These are phyloP conservation scores for Zootoca vivipara DNA, from an alignment of 2,113 vertebrate genomes.

Conservation along the genomic window DNA sequence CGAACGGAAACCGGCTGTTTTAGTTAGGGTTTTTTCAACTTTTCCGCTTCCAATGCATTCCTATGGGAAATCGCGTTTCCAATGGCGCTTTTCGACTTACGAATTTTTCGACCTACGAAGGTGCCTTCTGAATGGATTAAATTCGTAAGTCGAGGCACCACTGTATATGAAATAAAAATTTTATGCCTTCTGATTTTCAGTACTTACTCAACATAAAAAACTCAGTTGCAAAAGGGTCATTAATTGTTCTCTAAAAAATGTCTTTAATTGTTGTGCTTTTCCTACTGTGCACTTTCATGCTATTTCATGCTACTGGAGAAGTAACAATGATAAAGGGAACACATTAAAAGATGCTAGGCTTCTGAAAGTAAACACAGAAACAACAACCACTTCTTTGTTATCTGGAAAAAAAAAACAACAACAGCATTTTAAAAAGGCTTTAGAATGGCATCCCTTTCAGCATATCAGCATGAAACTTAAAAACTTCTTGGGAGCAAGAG, in stretches of 20 bases:
- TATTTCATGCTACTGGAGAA: background rate
- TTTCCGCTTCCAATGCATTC: too few relatives aligned
- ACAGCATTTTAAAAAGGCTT: background rate
- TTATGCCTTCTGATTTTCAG: background rate
- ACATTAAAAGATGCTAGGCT: background rate
- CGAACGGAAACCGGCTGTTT: too few relatives aligned
- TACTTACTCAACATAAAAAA: background rate
- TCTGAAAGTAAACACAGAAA: background rate
- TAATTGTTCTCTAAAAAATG: background rate
- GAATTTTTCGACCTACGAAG: too few relatives aligned
- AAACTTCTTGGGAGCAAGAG: background rate
- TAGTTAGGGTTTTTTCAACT: too few relatives aligned
- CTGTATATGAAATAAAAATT: too few relatives aligned
- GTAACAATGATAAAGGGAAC: background rate
- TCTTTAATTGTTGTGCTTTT: background rate
- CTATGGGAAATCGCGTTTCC: too few relatives aligned
- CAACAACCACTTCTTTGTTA: background rate
- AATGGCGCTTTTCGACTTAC: too few relatives aligned
- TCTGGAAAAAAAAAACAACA: background rate
- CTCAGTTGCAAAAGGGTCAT: background rate
- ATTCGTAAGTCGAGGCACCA: too few relatives aligned
- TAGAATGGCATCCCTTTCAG: background rate
- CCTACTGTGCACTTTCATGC: background rate
- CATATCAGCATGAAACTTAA: background rate
- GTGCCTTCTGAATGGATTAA: too few relatives aligned